Percentiles rank a stretch among this genome's conserved stretches.
These are phyloP conservation scores for Hippasteria phrygiana DNA, from an alignment of 53 echinoderm and acorn worm genomes.

Conservation along the genomic window DNA sequence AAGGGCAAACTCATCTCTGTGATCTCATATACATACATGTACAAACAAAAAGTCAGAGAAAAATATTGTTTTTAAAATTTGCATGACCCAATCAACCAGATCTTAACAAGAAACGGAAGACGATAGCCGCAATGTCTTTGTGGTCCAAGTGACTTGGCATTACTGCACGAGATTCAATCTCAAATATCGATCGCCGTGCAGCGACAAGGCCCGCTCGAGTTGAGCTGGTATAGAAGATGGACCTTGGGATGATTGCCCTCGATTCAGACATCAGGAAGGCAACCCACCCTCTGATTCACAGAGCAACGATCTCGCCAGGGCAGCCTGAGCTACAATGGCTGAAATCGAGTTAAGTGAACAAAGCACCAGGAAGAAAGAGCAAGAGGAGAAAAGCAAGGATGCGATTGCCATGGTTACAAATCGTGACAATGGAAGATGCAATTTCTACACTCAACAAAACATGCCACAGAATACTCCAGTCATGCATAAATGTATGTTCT, in stretches of 20 bases:
- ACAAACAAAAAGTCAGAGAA: not conserved
- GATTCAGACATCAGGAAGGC: not conserved
- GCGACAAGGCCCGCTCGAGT: not conserved
- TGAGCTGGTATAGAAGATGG: not conserved
- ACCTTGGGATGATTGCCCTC: not conserved
- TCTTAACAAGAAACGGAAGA: slow-evolving; percentile 24
- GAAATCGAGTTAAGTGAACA: not conserved
- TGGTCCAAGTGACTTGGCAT: slow-evolving; percentile 4
- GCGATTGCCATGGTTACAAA: not conserved
- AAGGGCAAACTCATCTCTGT: not conserved
- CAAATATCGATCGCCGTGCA: slow-evolving; percentile 33
- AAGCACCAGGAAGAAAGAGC: not conserved
- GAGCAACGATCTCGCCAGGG: not conserved
- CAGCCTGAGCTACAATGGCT: not conserved
- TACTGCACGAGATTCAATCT: slow-evolving; percentile 37
- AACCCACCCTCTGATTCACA: not conserved
- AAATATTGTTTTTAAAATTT: not conserved
- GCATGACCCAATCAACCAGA: not conserved
- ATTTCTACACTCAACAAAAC: not conserved
- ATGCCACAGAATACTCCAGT: not conserved
- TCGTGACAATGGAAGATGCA: not conserved
- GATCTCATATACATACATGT: not conserved
- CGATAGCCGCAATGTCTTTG: slow-evolving; percentile 17
- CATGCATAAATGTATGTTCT: not conserved
- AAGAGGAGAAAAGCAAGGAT: not conserved